Conservation (phyloP, 2,113 vertebrate genomes). For the Sceloporus tristichus region DNA sequence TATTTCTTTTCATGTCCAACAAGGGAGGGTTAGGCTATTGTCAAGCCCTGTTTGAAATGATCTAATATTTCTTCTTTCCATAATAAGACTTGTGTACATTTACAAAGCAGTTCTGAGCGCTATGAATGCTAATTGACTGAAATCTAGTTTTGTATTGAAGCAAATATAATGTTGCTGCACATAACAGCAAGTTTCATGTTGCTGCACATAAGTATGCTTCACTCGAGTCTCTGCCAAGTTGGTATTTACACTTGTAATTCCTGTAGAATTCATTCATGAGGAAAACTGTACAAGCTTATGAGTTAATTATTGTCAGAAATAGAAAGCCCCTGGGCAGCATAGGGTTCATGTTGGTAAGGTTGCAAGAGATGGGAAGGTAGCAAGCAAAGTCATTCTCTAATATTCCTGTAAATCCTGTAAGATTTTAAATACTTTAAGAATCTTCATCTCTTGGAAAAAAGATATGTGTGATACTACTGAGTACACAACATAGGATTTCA, state of each 20-base stretch:
- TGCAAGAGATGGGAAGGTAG: conserved; percentile 15
- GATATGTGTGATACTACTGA: not conserved
- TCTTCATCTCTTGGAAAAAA: not conserved
- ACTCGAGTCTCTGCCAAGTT: conserved; percentile 39
- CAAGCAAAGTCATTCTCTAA: conserved; percentile 51
- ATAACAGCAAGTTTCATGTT: conserved; percentile 10
- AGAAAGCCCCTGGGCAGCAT: conserved; percentile 60
- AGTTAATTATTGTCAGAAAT: conserved; percentile 70
- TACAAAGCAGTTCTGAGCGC: not conserved
- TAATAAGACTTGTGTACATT: not conserved
- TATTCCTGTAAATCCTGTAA: conserved; percentile 37
- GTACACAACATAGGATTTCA: not conserved
- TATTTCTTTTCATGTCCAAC: not conserved
- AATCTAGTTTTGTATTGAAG: conserved; percentile 29
- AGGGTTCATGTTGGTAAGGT: conserved; percentile 53
- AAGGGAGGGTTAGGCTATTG: conserved; percentile 42
- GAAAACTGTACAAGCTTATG: conserved; percentile 60
- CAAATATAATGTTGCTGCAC: conserved; percentile 48
- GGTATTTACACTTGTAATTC: conserved; percentile 63
- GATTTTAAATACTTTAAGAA: conserved; percentile 19
- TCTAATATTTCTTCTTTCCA: conserved; percentile 55
- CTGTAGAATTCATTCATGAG: conserved; percentile 73
- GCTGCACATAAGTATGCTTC: not conserved
- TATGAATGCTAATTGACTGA: conserved; percentile 33
- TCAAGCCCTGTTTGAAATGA: conserved; percentile 26